Percentiles rank a stretch among this genome's conserved stretches.
Conservation (phyloP, 2,888 invertebrate species). For the Ypsolopha scabrella region DNA sequence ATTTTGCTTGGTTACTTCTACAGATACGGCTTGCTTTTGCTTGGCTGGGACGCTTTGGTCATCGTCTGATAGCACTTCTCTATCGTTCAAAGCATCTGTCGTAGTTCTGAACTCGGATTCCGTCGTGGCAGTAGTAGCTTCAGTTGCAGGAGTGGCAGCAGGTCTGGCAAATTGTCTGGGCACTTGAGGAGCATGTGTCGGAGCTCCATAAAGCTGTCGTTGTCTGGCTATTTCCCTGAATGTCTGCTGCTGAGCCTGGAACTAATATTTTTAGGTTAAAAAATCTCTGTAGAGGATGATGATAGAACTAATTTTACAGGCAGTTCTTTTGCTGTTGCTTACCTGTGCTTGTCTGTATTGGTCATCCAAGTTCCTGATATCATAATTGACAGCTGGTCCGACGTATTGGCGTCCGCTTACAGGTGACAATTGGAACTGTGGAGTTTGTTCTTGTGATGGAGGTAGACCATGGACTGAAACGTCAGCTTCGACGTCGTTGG, state of each 20-base stretch:
- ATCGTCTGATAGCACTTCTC: conserved; percentile 29
- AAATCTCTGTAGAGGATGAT: no score
- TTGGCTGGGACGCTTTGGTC: conserved; percentile 15
- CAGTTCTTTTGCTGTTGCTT: conserved; percentile 1
- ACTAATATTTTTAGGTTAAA: conserved; percentile 22
- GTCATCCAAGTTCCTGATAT: conserved; percentile 39
- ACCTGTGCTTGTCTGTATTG: conserved; percentile 43
- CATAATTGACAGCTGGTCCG: conserved; percentile 40
- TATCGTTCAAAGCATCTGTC: conserved; percentile 40
- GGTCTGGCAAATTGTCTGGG: conserved; percentile 26
- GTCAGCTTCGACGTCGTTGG: conserved; percentile 26
- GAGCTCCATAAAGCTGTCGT: conserved; percentile 32
- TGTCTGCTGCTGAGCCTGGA: conserved; percentile 43
- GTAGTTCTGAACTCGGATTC: conserved; percentile 25
- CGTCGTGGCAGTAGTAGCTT: conserved; percentile 15
- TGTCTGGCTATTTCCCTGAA: conserved; percentile 47
- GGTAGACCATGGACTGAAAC: conserved; percentile 57
- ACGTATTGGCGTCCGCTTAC: conserved; percentile 48
- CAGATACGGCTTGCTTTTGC: conserved; percentile 32
- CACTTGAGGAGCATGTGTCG: background rate
- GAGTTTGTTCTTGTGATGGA: conserved; percentile 32
- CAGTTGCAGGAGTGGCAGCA: conserved; percentile 24
- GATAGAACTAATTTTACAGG: background rate
- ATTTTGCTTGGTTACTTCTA: conserved; percentile 53
- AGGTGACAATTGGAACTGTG: conserved; percentile 49